Evolutionary conservation across 1,140 invertebrate genomes (phyloP), one percentile per base, ranked within the genome.

Genomic region (Daktulosphaira vitifoliae): DNA sequence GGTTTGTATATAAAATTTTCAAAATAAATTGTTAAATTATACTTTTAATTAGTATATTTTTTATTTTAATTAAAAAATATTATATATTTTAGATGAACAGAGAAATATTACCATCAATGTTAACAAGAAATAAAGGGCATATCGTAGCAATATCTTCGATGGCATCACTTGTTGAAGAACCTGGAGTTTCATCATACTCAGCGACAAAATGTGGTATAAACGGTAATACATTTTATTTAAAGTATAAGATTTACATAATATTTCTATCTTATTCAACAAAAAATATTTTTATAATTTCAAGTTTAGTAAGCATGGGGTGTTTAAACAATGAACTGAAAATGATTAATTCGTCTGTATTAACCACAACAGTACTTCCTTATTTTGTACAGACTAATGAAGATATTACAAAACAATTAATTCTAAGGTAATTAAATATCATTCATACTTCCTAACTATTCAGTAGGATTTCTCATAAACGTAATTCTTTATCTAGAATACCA

Each of bases 141-240:
- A 78, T 92, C 48, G 86, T 92, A n/a, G 82, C 85, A 0, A 75
- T 91, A 48, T 87, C 86, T 1, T 91, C 88, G 0, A 83, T 88
- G 71, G 87, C 89, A 20, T 26, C 33, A 22, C 20, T 51, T 0
- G 20, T 22, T 54, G 26, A 29, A n/a, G 1, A 9, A n/a, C 7
- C 23, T 16, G 42, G 33, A 23, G 1, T 13, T 25, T 42, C 16
- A 8, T 1, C 50, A 39, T 50, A 66, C 50, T 39, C 65, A 7
- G 23, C 48, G 5, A 44, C 51, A 9, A 54, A 66, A 38, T 16
- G 4, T 5, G 50, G 33, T 48, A 1, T 66, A 18, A 26, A 22
- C 2, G 51, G 51, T 56, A 66, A 8, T 4, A 51, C 13, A 5
- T 42, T 42, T 42, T 42, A 37, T 13, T 7, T 37, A 7, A 7